Percentiles rank a stretch among this genome's conserved stretches.
Evolutionary conservation across 2,797 vertebrate genomes (phyloP).

Genomic region (Gila robusta): DNA sequence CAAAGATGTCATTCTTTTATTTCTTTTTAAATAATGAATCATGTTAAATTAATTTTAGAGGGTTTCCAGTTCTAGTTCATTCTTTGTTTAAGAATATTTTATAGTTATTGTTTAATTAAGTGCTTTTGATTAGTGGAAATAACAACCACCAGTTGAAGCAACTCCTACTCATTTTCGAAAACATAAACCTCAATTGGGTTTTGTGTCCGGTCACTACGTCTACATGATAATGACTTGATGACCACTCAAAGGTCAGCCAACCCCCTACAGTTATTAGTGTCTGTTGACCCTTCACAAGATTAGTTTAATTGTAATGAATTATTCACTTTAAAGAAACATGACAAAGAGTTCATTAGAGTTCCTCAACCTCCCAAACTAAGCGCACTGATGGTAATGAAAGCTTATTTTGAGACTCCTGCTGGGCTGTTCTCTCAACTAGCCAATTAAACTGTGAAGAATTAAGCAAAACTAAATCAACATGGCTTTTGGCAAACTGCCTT

Average conservation of each 20-base stretch:
- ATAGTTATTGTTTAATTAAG: background rate
- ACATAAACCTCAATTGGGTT: conserved; percentile 1
- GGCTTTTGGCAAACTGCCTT: conserved; percentile 54
- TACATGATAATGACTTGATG: conserved; percentile 43
- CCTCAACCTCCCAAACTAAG: conserved; percentile 63
- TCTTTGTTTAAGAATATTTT: background rate
- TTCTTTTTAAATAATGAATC: background rate
- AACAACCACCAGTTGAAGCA: background rate
- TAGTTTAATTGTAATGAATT: conserved; percentile 52
- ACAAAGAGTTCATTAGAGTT: conserved; percentile 62
- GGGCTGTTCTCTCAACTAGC: conserved; percentile 67
- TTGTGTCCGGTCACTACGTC: conserved; percentile 11
- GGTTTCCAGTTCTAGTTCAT: background rate
- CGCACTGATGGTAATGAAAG: conserved; percentile 75
- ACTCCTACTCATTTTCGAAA: background rate
- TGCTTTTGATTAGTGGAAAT: background rate
- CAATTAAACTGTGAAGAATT: conserved; percentile 84
- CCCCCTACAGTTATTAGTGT: conserved; percentile 41
- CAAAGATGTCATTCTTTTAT: background rate
- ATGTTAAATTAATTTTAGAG: background rate
- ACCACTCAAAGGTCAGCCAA: conserved; percentile 16
- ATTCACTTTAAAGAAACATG: conserved; percentile 35
- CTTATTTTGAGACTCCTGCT: conserved; percentile 68
- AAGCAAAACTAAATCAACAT: conserved; percentile 71
- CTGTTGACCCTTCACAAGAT: conserved; percentile 38